Base-by-base conservation (phyloP, 2,113 vertebrate genomes). In the Tympanuchus pallidicinctus region DNA sequence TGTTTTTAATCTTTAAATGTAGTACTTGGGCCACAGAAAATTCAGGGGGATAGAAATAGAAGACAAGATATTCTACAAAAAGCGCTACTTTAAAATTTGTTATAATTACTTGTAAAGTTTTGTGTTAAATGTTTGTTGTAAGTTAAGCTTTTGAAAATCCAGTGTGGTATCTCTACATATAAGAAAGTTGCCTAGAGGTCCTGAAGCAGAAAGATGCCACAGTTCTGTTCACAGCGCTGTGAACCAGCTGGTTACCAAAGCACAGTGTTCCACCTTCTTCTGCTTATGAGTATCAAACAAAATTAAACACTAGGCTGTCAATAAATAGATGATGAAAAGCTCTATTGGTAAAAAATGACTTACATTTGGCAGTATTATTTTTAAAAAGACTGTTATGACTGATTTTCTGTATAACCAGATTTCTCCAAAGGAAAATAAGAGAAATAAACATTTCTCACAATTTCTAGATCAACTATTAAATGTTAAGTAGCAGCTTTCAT, bases 1-100 rank as follows among this genome's bases (percentile, higher is more conserved):
- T 93, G 94, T 96, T 85, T 87, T 97, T 97, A 87, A 95, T 86
- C 77, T 97, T 93, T 83, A 94, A 96, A 94, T 92, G 78, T 85
- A 95, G 52, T 88, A 92, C 88, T 92, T 95, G 90, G 89, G 90
- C 91, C 94, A 95, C 81, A 71, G 30, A 88, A 52, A 97, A 70
- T 86, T 93, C 93, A 97, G 84, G 52, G 38, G 38, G 43, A 90
- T 45, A 83, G 90, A 92, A 92, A 95, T 24, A 59, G 95, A 96
- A 95, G 91, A 86, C 82, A 89, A 82, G 86, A 92, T 89, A 97
- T 43, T 88, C 66, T 94, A 93, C 88, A 96, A 95, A 95, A 95
- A 65, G 83, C 25, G 63, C 22, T 73, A 52, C 61, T 93, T 91
- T 96, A 92, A 96, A 96, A 92, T 45, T 60, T 77, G 89, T 86